Base-by-base conservation (phyloP, 2,888 invertebrate genomes). In the Blastobasis adustella region DNA sequence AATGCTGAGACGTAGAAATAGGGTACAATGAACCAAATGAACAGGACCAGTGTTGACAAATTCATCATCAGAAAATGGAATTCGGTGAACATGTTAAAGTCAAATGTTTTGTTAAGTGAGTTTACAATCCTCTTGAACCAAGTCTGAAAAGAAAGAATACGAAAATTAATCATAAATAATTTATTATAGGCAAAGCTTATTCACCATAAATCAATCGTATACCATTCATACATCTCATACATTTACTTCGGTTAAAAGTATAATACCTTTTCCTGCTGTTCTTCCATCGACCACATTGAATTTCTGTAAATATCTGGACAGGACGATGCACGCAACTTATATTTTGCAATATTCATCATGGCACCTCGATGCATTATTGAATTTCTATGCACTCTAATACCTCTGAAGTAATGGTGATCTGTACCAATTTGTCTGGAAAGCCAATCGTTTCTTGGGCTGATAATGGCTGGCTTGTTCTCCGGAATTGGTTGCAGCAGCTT, bases 21-120 rank as follows among this genome's bases (percentile, higher is more conserved):
- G 43, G 98, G 97, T 56, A 98, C 95, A 69, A 98, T 98, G 78
- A 95, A 96, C 95, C 97, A 97, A 67, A 94, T 93, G 82, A 98
- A 98, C 50, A 98, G 90, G 54, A 97, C 90, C 61, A 97, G 91
- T 53, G 97, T 97, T n/a, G 97, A 96, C 9, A 97, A 70, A 56
- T 96, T 95, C 89, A 97, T 94, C 69, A 95, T 90, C 50, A 95
- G 80, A 77, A 96, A 96, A 71, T 95, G 95, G 51, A 93, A 88
- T 71, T 95, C 95, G 58, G 93, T 89, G 72, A 96, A 95, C 90
- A 96, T 92, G 53, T 94, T 94, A 78, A 96, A 94, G 77, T 96
- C 96, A 69, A 94, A 92, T 67, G 95, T 94, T 52, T 92, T 92
- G 74, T 91, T 92, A 42, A 94, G 79, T 49, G 91, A 79, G 60